Conservation (phyloP, 2,888 invertebrate genomes). For the Gisinianus flammeolus region DNA sequence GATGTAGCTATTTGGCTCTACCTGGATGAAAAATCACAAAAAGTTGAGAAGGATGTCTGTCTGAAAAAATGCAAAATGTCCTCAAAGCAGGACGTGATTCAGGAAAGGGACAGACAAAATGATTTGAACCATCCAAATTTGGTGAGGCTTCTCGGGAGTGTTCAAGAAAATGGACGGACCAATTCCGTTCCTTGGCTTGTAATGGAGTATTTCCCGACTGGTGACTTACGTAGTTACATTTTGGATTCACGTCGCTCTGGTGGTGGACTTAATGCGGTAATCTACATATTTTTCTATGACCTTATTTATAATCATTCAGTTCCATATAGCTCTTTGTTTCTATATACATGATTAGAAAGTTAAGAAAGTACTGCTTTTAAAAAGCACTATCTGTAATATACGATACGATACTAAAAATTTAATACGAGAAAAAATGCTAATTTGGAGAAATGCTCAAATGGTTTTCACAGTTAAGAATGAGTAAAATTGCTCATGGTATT, state of each 20-base stretch:
- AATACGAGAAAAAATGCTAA: too few relatives aligned
- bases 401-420: too few relatives aligned
- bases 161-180: neutral
- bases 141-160: conserved; percentile 9
- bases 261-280: conserved; percentile 10
- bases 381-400: too few relatives aligned
- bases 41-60: neutral
- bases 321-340: too few relatives aligned
- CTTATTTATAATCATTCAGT: too few relatives aligned
- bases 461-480: conserved; percentile 11
- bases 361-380: too few relatives aligned
- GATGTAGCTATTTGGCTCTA: neutral
- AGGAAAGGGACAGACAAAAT: conserved; percentile 6
- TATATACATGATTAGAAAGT: too few relatives aligned
- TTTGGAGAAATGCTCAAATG: too few relatives aligned
- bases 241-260: neutral
- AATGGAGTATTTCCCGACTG: neutral
- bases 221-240: neutral
- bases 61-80: neutral
- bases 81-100: neutral
- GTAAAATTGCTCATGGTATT: neutral
- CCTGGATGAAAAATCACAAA: neutral
- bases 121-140: conserved; percentile 11
- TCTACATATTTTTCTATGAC: too few relatives aligned
- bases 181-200: neutral